These are phyloP conservation scores for Octodonta nipae DNA, from an alignment of 2,888 invertebrate species.

Conservation along the genomic window DNA sequence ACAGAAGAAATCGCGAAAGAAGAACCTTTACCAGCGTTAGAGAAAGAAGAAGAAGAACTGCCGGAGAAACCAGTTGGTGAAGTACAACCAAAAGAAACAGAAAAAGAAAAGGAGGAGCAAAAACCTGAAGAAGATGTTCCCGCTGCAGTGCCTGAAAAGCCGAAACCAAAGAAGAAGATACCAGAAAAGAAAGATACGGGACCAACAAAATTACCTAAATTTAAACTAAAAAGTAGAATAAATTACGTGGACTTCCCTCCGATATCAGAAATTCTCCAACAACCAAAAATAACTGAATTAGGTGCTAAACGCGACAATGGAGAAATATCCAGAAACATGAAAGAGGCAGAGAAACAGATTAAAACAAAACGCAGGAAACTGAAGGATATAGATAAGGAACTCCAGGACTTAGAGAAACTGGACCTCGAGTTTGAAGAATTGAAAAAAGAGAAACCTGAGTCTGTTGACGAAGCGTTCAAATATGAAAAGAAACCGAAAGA, in stretches of 20 bases:
- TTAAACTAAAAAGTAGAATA: slow-evolving; percentile 58
- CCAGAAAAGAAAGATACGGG: background rate
- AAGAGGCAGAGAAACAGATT: slow-evolving; percentile 35
- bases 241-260: slow-evolving; percentile 39
- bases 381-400: slow-evolving; percentile 28
- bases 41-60: slow-evolving; percentile 16
- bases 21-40: background rate
- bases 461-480: slow-evolving; percentile 15
- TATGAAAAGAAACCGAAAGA: slow-evolving; percentile 22
- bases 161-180: slow-evolving; percentile 3
- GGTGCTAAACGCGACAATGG: slow-evolving; percentile 31
- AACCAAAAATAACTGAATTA: slow-evolving; percentile 26
- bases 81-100: slow-evolving; percentile 8
- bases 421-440: slow-evolving; percentile 36
- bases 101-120: slow-evolving; percentile 15
- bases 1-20: background rate
- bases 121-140: no score
- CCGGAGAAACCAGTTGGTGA: slow-evolving; percentile 4
- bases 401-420: slow-evolving; percentile 37
- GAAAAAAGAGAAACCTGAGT: slow-evolving; percentile 7
- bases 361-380: slow-evolving; percentile 31
- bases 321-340: slow-evolving; percentile 37
- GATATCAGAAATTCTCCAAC: slow-evolving; percentile 24
- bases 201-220: slow-evolving; percentile 42
- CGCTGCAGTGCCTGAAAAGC: slow-evolving; percentile 13